Conservation (phyloP, 2,888 invertebrate genomes). For the Hirtodrosophila cameraria region DNA sequence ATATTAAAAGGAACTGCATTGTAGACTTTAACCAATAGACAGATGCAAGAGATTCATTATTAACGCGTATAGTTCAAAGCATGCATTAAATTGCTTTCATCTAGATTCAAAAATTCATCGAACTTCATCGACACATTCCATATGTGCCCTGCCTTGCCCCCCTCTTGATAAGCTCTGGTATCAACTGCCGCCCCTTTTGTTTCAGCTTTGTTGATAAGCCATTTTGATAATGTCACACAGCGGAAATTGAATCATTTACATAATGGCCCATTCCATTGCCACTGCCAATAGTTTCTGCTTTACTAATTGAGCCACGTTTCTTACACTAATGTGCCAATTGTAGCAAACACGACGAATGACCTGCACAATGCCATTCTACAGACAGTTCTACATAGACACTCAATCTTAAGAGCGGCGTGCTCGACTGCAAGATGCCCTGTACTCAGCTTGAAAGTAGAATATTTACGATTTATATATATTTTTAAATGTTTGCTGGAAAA, state of each 20-base stretch:
- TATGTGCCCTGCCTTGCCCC: constrained; percentile 29
- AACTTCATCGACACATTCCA: constrained; percentile 42
- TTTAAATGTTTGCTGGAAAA: no score
- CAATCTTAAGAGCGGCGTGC: neutral
- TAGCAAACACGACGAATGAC: constrained; percentile 25
- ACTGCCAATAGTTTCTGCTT: constrained; percentile 20
- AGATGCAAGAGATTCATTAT: constrained; percentile 31
- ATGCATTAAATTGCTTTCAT: constrained; percentile 39
- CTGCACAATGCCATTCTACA: constrained; percentile 7
- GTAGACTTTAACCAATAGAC: constrained; percentile 2
- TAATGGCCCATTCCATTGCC: constrained; percentile 36
- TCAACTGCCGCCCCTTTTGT: constrained; percentile 30
- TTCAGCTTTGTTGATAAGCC: constrained; percentile 60
- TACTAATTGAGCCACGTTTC: constrained; percentile 40
- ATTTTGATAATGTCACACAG: constrained; percentile 42
- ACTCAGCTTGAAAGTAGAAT: no score
- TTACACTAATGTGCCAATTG: constrained; percentile 28
- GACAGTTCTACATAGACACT: neutral
- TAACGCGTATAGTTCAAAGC: constrained; percentile 41
- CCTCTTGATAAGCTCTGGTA: constrained; percentile 49
- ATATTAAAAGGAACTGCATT: constrained; percentile 13
- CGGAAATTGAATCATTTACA: constrained; percentile 68
- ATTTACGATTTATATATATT: no score
- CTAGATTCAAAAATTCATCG: constrained; percentile 2
- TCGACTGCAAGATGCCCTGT: neutral